These are phyloP conservation scores for Chironomus riparius DNA, from an alignment of 2,888 invertebrate genomes.

Conservation along the genomic window DNA sequence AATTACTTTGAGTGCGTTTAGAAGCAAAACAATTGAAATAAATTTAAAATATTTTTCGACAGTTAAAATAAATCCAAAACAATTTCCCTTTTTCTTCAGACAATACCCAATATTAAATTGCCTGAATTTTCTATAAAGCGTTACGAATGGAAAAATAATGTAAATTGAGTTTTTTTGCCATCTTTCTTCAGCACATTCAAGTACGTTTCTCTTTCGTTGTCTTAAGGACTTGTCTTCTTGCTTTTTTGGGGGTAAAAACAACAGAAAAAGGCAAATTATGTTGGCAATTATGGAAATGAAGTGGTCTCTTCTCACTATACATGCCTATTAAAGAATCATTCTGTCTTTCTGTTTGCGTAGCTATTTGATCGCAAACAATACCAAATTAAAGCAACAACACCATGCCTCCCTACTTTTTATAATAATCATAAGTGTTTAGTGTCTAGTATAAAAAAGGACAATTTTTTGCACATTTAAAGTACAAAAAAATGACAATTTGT, in stretches of 20 bases:
- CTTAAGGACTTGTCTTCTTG: no score
- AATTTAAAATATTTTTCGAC: no score
- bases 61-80: no score
- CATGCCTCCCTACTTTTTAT: not conserved
- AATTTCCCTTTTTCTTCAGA: no score
- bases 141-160: constrained; percentile 9
- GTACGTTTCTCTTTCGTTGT: no score
- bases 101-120: no score
- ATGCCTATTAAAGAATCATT: no score
- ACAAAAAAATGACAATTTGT: no score
- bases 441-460: not conserved
- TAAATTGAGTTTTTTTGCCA: not conserved
- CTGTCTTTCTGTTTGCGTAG: no score
- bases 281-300: constrained; percentile 6
- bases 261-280: not conserved
- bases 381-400: not conserved
- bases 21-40: no score
- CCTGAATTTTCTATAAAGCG: not conserved
- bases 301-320: not conserved
- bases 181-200: not conserved
- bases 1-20: no score
- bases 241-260: not conserved
- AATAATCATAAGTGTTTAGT: not conserved
- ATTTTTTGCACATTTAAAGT: no score
- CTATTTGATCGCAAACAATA: not conserved